Base-by-base conservation (phyloP, 2,113 vertebrate species). In the Syngnathus floridae region DNA sequence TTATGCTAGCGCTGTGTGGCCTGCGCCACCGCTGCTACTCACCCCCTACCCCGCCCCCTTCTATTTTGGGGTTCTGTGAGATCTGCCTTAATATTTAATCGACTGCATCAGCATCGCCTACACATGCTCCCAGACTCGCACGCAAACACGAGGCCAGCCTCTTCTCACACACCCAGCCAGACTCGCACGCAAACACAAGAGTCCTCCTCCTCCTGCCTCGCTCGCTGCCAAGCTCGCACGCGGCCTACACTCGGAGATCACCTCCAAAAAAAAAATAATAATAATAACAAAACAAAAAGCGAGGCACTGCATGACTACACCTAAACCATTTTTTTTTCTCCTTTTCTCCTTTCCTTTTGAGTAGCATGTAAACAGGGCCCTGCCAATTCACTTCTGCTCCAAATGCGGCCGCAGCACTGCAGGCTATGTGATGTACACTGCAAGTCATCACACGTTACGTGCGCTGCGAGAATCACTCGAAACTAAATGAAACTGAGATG, bases 51-150 rank as follows among this genome's bases (percentile, higher is more conserved):
- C 21, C 37, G 10, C 38, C 79, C 81, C 67, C 78, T 83, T 79
- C 86, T 90, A 90, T 90, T 88, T 83, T 72, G 81, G 79, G 82
- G 79, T 72, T 79, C 75, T 71, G 74, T 65, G 82, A 88, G 80
- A 82, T 87, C 79, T 87, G 80, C 82, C 86, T 91, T 78, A 90
- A 90, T 90, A 88, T 90, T 91, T 89, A 88, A 90, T 90, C 82
- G 48, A 85, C 80, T 82, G 86, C 88, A 88, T 91, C 85, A 88
- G 84, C 88, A 86, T 86, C 83, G 85, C 87, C 87, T 86, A 87
- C 76, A 72, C 79, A 85, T 80, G 78, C 81, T 82, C 82, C 81
- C 85, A 82, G 81, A 84, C 83, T 84, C 62, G 84, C 87, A 90
- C 83, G 81, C 86, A 88, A 89, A 84, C 82, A 77, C 76, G 78